Conservation (phyloP, 2,888 invertebrate genomes). For the Lobophora halterata region DNA sequence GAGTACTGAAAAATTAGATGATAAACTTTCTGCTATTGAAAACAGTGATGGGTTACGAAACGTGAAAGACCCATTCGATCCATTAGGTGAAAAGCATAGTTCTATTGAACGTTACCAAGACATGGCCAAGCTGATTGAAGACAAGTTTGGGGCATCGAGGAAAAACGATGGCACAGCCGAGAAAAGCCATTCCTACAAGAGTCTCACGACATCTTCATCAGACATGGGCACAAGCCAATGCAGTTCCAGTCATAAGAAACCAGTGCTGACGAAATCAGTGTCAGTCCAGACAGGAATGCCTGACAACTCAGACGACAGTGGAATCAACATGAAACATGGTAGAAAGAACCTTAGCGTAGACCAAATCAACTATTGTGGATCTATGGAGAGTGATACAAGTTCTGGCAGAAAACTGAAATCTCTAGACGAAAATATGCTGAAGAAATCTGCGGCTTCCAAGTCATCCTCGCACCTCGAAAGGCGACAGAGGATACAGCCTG, state of each 20-base stretch:
- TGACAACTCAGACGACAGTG: constrained; percentile 67
- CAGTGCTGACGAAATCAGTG: constrained; percentile 73
- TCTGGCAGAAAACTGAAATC: constrained; percentile 74
- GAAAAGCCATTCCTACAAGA: constrained; percentile 76
- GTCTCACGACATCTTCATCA: constrained; percentile 76
- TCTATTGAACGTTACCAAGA: constrained; percentile 87
- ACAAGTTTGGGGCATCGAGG: constrained; percentile 80
- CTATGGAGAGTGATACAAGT: constrained; percentile 76
- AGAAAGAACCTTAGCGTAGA: constrained; percentile 76
- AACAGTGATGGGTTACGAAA: constrained; percentile 65
- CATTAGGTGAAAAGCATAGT: constrained; percentile 82
- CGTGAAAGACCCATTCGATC: constrained; percentile 80
- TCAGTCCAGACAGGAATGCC: constrained; percentile 78
- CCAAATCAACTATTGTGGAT: constrained; percentile 76
- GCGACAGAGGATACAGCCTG: constrained; percentile 76
- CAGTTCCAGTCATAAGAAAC: constrained; percentile 73
- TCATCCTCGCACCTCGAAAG: constrained; percentile 73
- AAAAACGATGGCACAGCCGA: constrained; percentile 73
- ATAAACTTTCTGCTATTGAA: constrained; percentile 66
- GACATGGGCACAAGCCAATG: constrained; percentile 77
- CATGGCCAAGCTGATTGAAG: constrained; percentile 86
- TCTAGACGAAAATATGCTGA: constrained; percentile 73
- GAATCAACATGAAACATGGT: constrained; percentile 71
- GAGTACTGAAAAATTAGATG: constrained; percentile 71
- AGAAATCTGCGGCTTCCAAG: constrained; percentile 69